Conservation (phyloP, 2,888 invertebrate genomes). For the Pyrrhia umbra region DNA sequence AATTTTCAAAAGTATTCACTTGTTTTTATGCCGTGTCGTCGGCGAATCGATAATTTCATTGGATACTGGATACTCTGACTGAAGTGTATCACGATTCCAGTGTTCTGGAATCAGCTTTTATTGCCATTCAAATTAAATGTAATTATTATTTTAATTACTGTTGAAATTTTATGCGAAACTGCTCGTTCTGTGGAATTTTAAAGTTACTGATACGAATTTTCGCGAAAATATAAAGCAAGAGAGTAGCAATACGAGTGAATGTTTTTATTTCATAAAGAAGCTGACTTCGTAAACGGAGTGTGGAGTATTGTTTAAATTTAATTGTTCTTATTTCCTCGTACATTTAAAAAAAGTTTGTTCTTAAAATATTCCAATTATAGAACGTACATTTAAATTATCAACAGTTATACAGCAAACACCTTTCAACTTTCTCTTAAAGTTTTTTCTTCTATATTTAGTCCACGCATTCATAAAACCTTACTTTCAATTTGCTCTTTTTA, state of each 20-base stretch:
- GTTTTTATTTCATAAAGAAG: too few species aligned
- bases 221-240: neutral
- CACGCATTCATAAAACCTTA: conserved; percentile 31
- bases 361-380: too few species aligned
- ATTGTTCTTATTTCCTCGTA: too few species aligned
- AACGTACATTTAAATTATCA: too few species aligned
- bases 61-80: conserved; percentile 4
- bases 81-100: conserved; percentile 11
- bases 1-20: conserved; percentile 9
- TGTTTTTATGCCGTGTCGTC: conserved; percentile 17
- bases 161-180: conserved; percentile 7
- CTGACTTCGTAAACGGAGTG: too few species aligned
- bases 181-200: neutral
- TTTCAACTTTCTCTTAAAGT: neutral
- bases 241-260: too few species aligned
- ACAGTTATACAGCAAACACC: conserved; percentile 1
- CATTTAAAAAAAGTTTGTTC: too few species aligned
- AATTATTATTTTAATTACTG: conserved; percentile 5
- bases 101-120: conserved; percentile 10
- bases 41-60: conserved; percentile 27
- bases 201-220: neutral
- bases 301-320: too few species aligned
- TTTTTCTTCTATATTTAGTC: conserved; percentile 14
- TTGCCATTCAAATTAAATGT: conserved; percentile 17
- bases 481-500: conserved; percentile 19